Evolutionary conservation across 2,888 invertebrate species (phyloP).

Genomic region (Epiblema foenella): DNA sequence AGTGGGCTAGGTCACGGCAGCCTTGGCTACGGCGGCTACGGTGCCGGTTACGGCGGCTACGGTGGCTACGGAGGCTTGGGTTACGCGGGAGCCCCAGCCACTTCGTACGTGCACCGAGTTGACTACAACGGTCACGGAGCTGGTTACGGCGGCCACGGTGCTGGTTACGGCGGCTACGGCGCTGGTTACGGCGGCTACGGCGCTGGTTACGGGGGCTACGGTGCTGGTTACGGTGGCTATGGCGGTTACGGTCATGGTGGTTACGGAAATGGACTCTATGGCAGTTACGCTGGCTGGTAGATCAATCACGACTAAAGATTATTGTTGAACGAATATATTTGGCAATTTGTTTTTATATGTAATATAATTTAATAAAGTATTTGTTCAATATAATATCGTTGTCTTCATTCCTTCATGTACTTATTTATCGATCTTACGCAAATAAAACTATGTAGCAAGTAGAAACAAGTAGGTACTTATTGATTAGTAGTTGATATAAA

Average conservation of each 20-base stretch:
- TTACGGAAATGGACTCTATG: conserved; percentile 45
- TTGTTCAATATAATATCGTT: not conserved
- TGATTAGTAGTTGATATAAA: no score
- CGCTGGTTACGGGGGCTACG: conserved; percentile 36
- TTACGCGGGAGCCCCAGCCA: conserved; percentile 3
- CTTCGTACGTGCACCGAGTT: not conserved
- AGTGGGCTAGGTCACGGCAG: conserved; percentile 22
- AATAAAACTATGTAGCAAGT: no score
- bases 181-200: conserved; percentile 34
- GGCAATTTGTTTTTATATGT: not conserved
- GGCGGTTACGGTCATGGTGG: conserved; percentile 20
- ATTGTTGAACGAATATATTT: not conserved
- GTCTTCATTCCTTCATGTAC: not conserved
- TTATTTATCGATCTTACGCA: not conserved
- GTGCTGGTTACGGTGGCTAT: conserved; percentile 12
- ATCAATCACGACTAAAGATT: not conserved
- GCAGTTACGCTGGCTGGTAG: conserved; percentile 43
- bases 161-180: not conserved
- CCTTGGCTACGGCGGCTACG: conserved; percentile 11
- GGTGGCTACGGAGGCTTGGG: conserved; percentile 2
- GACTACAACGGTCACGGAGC: conserved; percentile 7
- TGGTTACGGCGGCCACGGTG: not conserved
- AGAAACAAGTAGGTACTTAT: no score
- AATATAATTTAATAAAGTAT: not conserved
- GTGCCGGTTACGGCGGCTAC: not conserved